A percentile compares a stretch with the other conserved stretches of the same genome.
Conservation (phyloP, 2,797 vertebrate genomes). For the Leucoraja ocellata region DNA sequence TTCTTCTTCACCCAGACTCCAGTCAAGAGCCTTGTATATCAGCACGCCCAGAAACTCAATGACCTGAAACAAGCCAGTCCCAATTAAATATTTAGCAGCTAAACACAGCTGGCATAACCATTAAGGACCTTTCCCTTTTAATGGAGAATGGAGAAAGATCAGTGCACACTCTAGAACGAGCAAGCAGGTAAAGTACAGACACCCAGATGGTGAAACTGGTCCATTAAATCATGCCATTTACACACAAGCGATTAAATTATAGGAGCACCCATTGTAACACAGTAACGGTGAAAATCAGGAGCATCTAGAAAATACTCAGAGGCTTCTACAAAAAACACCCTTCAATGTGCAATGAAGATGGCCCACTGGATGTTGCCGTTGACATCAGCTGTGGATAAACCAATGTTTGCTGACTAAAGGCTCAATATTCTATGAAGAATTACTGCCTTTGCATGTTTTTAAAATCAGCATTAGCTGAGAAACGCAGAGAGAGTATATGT, state of each 20-base stretch:
- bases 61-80: neutral
- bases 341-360: neutral
- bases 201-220: neutral
- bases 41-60: neutral
- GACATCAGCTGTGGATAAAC: neutral
- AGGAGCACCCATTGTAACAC: neutral
- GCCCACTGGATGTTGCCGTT: neutral
- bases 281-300: neutral
- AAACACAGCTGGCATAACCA: neutral
- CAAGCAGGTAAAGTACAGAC: neutral
- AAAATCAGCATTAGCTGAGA: neutral
- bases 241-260: too few species aligned
- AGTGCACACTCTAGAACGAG: too few species aligned
- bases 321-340: neutral
- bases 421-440: too few species aligned
- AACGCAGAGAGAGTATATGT: neutral
- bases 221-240: neutral
- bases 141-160: neutral
- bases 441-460: neutral
- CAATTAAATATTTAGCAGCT: neutral
- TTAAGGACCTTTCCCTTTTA: neutral
- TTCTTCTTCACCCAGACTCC: neutral
- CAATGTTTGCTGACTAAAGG: too few species aligned
- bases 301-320: neutral
- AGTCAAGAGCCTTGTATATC: conserved; percentile 28